Base-by-base conservation (phyloP, 2,888 invertebrate genomes). In the Crepidodera aurea region DNA sequence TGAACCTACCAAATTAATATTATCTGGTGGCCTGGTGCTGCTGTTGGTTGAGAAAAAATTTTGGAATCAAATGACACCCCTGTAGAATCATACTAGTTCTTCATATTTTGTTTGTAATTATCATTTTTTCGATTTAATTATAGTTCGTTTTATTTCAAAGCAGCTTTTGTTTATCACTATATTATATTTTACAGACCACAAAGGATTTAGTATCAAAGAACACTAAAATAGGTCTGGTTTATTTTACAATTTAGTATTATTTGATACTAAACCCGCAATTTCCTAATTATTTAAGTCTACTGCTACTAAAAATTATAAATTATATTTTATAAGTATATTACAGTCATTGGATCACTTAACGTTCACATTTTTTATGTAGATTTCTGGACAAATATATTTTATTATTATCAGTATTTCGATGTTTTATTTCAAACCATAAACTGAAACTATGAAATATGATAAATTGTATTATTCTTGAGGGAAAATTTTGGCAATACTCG, bases 331-430 rank as follows among this genome's bases (percentile, higher is more conserved):
- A 67, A 66, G 70, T 67, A 62, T 60, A 67, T 61, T 57, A 58
- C 65, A 69, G 70, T 66, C 67, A 70, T 70, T 70, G 54, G 60
- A 69, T 69, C 71, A 70, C 71, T 62, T 71, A 69, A 72, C 70
- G 73, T 74, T 74, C 73, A 71, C 72, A 73, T 75, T 71, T 75
- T 74, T 74, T 75, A 71, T 76, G 75, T 74, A 76, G 73, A 73
- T 72, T 75, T 73, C 73, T 73, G 73, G 71, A 76, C 73, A 75
- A 74, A 77, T 77, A 77, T 77, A 77, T 77, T 77, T 77, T 77
- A 77, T 74, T 77, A 77, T 73, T 74, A 74, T 65, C 60, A 44
- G 53, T 51, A 57, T 16, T 39, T n/a, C 19, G 22, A 6, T 10
- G 7, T 53, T 60, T 51, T 44, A 22, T 37, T 34, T 27, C n/a